Percentiles rank a stretch among this genome's conserved stretches.
Evolutionary conservation across 2,888 invertebrate species (phyloP).

Genomic region (Escarpia spicata): DNA sequence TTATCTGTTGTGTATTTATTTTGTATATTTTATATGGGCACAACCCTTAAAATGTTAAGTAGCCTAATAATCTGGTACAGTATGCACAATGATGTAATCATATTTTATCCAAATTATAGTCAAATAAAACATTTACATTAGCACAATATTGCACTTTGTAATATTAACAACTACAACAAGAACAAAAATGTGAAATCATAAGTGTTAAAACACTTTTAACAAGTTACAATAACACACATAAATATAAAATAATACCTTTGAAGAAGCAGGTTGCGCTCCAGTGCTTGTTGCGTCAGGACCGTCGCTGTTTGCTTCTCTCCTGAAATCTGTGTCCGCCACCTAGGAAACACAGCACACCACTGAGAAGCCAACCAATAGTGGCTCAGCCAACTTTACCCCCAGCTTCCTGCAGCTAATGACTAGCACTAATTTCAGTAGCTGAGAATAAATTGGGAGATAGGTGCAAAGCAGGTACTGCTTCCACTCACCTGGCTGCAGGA

Average conservation of each 20-base stretch:
- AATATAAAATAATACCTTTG: not conserved
- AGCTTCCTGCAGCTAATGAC: not conserved
- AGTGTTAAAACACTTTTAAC: not conserved
- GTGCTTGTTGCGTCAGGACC: not conserved
- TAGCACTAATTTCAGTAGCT: not conserved
- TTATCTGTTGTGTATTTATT: not conserved
- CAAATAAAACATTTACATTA: not conserved
- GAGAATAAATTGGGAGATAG: not conserved
- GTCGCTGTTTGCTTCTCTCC: not conserved
- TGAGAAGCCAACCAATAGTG: not conserved
- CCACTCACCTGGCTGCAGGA: not conserved
- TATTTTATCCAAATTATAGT: not conserved
- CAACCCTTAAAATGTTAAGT: too few relatives aligned
- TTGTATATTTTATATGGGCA: too few relatives aligned
- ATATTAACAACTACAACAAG: not conserved
- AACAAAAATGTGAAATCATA: not conserved
- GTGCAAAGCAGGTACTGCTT: not conserved
- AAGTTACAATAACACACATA: not conserved
- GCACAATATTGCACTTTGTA: not conserved
- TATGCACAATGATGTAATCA: not conserved
- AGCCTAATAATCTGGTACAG: not conserved
- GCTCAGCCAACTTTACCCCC: not conserved
- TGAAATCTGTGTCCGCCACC: not conserved
- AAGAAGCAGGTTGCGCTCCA: not conserved
- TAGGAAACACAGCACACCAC: not conserved